These are phyloP conservation scores for Dendroctonus ponderosae DNA, from an alignment of 1,140 invertebrate species.

Conservation along the genomic window DNA sequence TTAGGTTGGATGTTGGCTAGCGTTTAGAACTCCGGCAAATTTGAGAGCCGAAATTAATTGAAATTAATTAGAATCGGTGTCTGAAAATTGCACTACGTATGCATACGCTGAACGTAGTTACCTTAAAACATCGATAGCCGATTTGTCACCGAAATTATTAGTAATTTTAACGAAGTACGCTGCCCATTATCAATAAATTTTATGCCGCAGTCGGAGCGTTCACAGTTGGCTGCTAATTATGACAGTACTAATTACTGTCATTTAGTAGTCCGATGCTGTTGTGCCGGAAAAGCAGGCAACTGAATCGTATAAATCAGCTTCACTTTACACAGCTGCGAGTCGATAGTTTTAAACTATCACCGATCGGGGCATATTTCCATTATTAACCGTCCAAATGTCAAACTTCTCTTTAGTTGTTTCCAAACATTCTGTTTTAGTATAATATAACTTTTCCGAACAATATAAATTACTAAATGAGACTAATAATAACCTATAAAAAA, in stretches of 20 bases:
- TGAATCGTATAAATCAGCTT: conserved; percentile 24
- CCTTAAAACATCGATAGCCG: not conserved
- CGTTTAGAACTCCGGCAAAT: no score
- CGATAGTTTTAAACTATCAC: conserved; percentile 21
- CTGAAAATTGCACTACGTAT: no score
- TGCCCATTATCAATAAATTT: conserved; percentile 22
- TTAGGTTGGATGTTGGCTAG: no score
- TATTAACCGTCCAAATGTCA: not conserved
- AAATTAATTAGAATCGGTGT: not conserved
- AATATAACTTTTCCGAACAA: no score
- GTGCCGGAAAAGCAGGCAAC: conserved; percentile 3
- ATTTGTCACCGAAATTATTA: conserved; percentile 22
- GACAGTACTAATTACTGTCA: conserved; percentile 31
- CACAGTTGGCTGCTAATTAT: conserved; percentile 29
- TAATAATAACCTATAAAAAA: no score
- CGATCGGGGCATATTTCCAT: not conserved
- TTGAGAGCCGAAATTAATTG: no score
- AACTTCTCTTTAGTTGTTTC: no score
- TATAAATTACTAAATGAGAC: no score
- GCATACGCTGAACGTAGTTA: no score
- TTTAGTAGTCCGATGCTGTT: conserved; percentile 20
- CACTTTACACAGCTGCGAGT: not conserved
- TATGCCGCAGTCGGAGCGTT: conserved; percentile 22
- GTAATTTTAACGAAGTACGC: conserved; percentile 20
- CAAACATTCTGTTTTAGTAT: no score